A percentile compares a stretch with the other conserved stretches of the same genome.
These are phyloP conservation scores for Megalopta genalis DNA, from an alignment of 1,140 invertebrate genomes.

Conservation along the genomic window DNA sequence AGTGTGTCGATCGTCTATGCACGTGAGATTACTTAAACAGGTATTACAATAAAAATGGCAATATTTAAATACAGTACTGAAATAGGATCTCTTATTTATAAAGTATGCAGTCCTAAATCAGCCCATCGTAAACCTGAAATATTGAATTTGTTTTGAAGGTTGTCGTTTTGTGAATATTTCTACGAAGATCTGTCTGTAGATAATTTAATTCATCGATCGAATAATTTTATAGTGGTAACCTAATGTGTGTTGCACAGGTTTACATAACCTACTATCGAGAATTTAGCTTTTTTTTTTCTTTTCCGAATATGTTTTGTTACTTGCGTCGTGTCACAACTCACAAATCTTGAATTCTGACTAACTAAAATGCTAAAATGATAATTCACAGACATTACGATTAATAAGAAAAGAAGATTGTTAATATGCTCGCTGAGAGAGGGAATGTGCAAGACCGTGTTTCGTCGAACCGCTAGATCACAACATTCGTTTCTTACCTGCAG, in stretches of 20 bases:
- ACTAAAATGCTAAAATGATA: conserved; percentile 43
- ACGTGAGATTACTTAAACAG: conserved; percentile 11
- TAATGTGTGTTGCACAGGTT: conserved; percentile 37
- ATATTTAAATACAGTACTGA: conserved; percentile 43
- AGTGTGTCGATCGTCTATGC: not conserved
- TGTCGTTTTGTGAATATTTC: conserved; percentile 12
- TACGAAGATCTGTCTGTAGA: conserved; percentile 23
- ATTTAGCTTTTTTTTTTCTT: conserved; percentile 31
- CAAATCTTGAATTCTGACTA: conserved; percentile 33
- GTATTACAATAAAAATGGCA: conserved; percentile 24
- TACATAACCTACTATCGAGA: conserved; percentile 44
- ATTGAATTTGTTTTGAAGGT: conserved; percentile 39
- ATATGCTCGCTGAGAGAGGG: conserved; percentile 24
- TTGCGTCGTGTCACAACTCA: conserved; percentile 17
- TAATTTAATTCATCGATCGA: conserved; percentile 25
- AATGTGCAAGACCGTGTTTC: conserved; percentile 49
- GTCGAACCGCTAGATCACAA: conserved; percentile 35
- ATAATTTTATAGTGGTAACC: conserved; percentile 26
- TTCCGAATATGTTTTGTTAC: conserved; percentile 13
- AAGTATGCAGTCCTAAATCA: conserved; percentile 43
- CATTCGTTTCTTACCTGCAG: conserved; percentile 63
- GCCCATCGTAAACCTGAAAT: conserved; percentile 50
- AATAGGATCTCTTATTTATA: conserved; percentile 41
- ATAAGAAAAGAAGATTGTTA: conserved; percentile 33
- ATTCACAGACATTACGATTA: conserved; percentile 28